Percentiles rank a stretch among this genome's conserved stretches.
Evolutionary conservation across 2,797 vertebrate species (phyloP).

Genomic region (Enteromius unitaeniatus): DNA sequence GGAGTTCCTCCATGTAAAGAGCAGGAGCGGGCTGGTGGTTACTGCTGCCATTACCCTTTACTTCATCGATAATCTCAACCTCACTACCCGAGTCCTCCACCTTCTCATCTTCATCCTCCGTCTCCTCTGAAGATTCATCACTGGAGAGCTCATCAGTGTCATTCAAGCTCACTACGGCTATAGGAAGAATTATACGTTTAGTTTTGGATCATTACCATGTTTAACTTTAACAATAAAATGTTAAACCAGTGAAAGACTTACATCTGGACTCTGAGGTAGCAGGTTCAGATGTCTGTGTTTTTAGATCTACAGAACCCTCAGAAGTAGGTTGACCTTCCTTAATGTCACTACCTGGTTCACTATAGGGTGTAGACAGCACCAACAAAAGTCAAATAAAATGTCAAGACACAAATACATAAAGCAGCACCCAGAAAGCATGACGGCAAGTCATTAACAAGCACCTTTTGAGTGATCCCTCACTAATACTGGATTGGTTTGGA

Average conservation of each 20-base stretch:
- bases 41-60: constrained; percentile 74
- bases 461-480: constrained; percentile 67
- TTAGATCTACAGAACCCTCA: constrained; percentile 53
- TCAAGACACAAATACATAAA: background rate
- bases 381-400: background rate
- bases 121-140: constrained; percentile 72
- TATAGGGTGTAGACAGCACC: constrained; percentile 49
- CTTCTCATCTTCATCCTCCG: constrained; percentile 69
- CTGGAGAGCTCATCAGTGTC: constrained; percentile 80
- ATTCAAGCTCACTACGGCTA: constrained; percentile 82
- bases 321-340: constrained; percentile 56
- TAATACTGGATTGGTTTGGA: constrained; percentile 71
- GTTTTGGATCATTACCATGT: constrained; percentile 1
- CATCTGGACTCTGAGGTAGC: constrained; percentile 78
- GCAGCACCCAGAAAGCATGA: background rate
- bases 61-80: constrained; percentile 80
- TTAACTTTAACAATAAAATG: background rate
- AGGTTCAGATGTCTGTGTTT: constrained; percentile 72
- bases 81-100: constrained; percentile 77
- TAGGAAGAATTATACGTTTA: constrained; percentile 28
- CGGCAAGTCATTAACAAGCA: constrained; percentile 29
- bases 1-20: constrained; percentile 60
- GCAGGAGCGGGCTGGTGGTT: constrained; percentile 65
- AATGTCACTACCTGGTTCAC: constrained; percentile 63
- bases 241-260: constrained; percentile 51